phyloP scores from a whole-genome alignment of 2,888 invertebrate species.

The Euplexia lucipara region DNA sequence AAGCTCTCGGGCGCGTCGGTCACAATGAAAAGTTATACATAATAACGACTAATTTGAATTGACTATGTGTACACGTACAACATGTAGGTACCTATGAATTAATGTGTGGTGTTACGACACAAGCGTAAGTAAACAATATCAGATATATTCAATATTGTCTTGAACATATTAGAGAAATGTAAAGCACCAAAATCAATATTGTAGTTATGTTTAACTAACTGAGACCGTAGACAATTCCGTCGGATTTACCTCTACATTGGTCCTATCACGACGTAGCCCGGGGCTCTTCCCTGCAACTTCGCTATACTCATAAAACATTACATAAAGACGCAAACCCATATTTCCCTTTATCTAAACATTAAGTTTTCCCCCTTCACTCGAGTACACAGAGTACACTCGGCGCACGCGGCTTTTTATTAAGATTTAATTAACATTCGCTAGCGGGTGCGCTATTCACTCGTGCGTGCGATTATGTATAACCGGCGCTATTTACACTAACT shows the following conservation, averaged over 20 bases:
- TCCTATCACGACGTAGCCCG: conserved; percentile 67
- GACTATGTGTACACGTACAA: conserved; percentile 9
- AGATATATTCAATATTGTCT: conserved; percentile 75
- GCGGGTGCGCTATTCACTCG: conserved; percentile 76
- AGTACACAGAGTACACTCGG: conserved; percentile 45
- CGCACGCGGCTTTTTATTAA: conserved; percentile 79
- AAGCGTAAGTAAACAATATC: conserved; percentile 68
- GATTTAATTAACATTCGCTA: conserved; percentile 84
- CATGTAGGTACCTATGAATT: neutral
- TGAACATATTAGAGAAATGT: conserved; percentile 71
- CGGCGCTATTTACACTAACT: conserved; percentile 63
- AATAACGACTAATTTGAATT: conserved; percentile 53
- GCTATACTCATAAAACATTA: conserved; percentile 60
- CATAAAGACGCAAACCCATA: conserved; percentile 57
- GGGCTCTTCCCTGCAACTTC: conserved; percentile 66
- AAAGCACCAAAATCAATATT: conserved; percentile 78
- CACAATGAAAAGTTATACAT: conserved; percentile 62
- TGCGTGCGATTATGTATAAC: conserved; percentile 76
- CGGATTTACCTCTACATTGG: conserved; percentile 72
- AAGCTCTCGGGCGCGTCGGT: conserved; percentile 62
- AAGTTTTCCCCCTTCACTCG: conserved; percentile 72
- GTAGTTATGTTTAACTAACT: conserved; percentile 77
- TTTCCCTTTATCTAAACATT: conserved; percentile 64
- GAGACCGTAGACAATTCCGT: conserved; percentile 74
- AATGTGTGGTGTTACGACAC: conserved; percentile 24